These are phyloP conservation scores for Parnassius glacialis DNA, from an alignment of 2,888 invertebrate genomes.

Conservation along the genomic window DNA sequence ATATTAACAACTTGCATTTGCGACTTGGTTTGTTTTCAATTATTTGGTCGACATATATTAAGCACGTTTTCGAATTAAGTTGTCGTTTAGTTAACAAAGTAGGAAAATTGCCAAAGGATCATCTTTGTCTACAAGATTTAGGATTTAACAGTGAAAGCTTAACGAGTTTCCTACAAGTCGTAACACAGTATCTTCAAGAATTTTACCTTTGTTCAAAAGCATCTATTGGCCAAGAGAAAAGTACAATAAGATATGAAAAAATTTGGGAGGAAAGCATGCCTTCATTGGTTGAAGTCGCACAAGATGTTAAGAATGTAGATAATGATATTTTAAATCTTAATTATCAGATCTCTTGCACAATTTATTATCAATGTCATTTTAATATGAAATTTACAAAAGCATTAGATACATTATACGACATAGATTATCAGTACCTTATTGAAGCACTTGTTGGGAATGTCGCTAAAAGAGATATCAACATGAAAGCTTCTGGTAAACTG, in stretches of 20 bases:
- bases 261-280: constrained; percentile 85
- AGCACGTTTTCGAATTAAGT: constrained; percentile 87
- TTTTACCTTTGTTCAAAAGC: constrained; percentile 67
- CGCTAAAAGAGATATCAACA: constrained; percentile 77
- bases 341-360: constrained; percentile 87
- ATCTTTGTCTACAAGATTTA: constrained; percentile 88
- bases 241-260: constrained; percentile 79
- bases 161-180: constrained; percentile 67
- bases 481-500: constrained; percentile 86
- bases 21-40: constrained; percentile 90
- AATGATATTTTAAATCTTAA: constrained; percentile 89
- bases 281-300: constrained; percentile 88
- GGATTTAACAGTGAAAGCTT: constrained; percentile 85
- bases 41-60: constrained; percentile 94
- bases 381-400: constrained; percentile 87
- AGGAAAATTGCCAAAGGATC: constrained; percentile 92
- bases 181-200: constrained; percentile 69
- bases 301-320: constrained; percentile 88
- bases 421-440: constrained; percentile 83
- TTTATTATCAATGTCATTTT: constrained; percentile 90
- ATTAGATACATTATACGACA: constrained; percentile 88
- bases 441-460: constrained; percentile 64
- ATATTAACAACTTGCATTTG: constrained; percentile 84
- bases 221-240: constrained; percentile 56
- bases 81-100: constrained; percentile 89